These are phyloP conservation scores for Brachirus orientalis DNA, from an alignment of 2,113 vertebrate species.

Conservation along the genomic window DNA sequence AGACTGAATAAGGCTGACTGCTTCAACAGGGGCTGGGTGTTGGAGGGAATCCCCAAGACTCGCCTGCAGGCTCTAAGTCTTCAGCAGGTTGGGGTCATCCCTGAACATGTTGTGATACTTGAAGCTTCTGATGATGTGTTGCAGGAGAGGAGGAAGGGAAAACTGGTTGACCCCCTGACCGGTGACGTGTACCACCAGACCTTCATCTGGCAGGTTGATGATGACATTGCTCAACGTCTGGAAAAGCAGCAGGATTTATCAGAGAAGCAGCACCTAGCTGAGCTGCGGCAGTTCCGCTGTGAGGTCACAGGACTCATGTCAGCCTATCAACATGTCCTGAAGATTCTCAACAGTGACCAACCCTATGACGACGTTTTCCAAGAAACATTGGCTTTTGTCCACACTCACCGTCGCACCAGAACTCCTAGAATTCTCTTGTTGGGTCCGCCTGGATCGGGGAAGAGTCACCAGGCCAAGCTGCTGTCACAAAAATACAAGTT, in stretches of 20 bases:
- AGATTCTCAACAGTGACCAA: slow-evolving; percentile 86
- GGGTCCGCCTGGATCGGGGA: slow-evolving; percentile 90
- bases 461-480: slow-evolving; percentile 88
- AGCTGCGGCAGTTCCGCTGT: slow-evolving; percentile 80
- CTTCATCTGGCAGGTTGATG: slow-evolving; percentile 82
- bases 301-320: slow-evolving; percentile 80
- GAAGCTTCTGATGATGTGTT: slow-evolving; percentile 86
- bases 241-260: slow-evolving; percentile 59
- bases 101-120: slow-evolving; percentile 89
- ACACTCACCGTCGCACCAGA: slow-evolving; percentile 76
- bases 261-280: slow-evolving; percentile 72
- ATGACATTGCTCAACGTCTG: slow-evolving; percentile 73
- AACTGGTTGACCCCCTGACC: slow-evolving; percentile 85
- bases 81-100: slow-evolving; percentile 85
- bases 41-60: slow-evolving; percentile 88
- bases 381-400: slow-evolving; percentile 78
- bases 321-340: slow-evolving; percentile 81
- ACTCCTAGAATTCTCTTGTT: slow-evolving; percentile 88
- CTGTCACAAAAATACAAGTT: slow-evolving; percentile 88
- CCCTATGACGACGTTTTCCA: slow-evolving; percentile 86
- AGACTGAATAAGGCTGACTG: slow-evolving; percentile 86
- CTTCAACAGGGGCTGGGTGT: slow-evolving; percentile 88
- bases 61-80: slow-evolving; percentile 85
- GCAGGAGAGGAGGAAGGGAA: slow-evolving; percentile 86
- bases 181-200: slow-evolving; percentile 90